Percentiles rank a stretch among this genome's conserved stretches.
Evolutionary conservation across 2,797 vertebrate species (phyloP).

Genomic region (Apodemus agrarius): DNA sequence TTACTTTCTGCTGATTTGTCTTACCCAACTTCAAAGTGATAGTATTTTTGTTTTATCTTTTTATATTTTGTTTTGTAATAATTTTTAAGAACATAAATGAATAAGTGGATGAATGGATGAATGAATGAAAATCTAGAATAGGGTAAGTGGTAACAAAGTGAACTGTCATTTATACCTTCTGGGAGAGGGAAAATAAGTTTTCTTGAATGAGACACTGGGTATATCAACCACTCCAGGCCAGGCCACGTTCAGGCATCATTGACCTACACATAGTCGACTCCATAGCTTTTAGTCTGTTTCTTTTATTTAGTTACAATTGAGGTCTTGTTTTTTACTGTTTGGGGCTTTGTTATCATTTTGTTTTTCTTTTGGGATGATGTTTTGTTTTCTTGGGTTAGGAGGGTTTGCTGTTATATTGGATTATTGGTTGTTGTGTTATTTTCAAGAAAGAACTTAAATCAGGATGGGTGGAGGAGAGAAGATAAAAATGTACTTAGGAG

Average conservation of each 20-base stretch:
- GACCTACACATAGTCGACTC: neutral
- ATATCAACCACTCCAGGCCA: neutral
- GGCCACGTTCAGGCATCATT: neutral
- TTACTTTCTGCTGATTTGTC: neutral
- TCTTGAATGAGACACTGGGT: neutral
- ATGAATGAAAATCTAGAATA: neutral
- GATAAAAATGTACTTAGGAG: too few species aligned
- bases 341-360: neutral
- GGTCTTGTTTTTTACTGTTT: neutral
- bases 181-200: neutral
- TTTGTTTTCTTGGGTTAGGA: neutral
- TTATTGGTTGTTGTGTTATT: neutral
- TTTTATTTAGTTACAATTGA: neutral
- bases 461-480: neutral
- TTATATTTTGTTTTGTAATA: neutral
- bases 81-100: neutral
- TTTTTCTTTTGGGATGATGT: neutral
- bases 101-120: neutral
- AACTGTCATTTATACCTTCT: neutral
- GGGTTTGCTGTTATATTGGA: neutral
- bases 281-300: neutral
- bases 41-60: neutral
- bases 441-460: neutral
- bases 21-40: neutral
- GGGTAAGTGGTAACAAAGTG: neutral